Percentiles rank a stretch among this genome's conserved stretches.
These are phyloP conservation scores for Galaxea fascicularis DNA, from an alignment of 92 coral and sea anemone species.

Conservation along the genomic window DNA sequence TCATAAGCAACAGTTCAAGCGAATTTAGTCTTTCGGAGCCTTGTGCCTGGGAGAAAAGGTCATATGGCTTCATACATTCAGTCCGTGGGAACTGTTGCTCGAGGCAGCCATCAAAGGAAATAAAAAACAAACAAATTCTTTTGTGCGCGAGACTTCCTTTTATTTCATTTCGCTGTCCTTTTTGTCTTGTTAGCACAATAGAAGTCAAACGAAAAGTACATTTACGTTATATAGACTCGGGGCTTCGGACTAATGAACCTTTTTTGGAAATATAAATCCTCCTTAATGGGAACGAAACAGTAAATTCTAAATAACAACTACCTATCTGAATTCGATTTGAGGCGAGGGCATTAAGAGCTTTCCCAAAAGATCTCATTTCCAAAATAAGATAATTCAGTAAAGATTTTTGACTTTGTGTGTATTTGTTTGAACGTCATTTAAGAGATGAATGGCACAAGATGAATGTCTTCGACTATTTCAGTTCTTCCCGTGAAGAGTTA, in stretches of 20 bases:
- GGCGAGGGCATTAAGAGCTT: not conserved
- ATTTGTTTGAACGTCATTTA: conserved; percentile 11
- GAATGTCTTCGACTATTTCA: not conserved
- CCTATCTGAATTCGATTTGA: not conserved
- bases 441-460: not conserved
- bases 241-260: conserved; percentile 20
- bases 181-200: conserved; percentile 38
- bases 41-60: not conserved
- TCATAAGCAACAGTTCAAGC: not conserved
- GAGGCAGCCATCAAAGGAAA: conserved; percentile 31
- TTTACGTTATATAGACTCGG: conserved; percentile 39
- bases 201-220: conserved; percentile 38
- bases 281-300: not conserved
- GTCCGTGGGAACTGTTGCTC: conserved; percentile 43
- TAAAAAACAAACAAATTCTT: conserved; percentile 46
- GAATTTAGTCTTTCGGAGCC: too few relatives aligned
- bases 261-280: conserved; percentile 12
- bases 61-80: not conserved
- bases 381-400: conserved; percentile 6
- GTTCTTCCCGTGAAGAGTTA: not conserved
- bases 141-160: conserved; percentile 35
- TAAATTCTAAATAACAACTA: not conserved
- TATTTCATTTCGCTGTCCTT: conserved; percentile 33
- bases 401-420: too few relatives aligned
- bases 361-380: not conserved